Evolutionary conservation across 2,797 vertebrate genomes (phyloP).

Genomic region (Streptopelia turtur): DNA sequence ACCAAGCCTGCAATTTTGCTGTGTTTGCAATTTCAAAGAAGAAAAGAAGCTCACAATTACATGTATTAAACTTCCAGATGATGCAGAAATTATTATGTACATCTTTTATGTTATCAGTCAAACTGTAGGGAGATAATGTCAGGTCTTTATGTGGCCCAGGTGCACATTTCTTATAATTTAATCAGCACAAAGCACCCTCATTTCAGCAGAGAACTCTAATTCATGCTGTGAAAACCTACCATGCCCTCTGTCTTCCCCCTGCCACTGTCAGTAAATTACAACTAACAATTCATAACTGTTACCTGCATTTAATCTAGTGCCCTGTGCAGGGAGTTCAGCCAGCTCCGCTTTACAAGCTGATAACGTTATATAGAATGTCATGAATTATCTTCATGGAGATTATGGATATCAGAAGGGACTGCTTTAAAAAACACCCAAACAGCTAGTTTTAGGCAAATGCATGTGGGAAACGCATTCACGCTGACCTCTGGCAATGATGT

Average conservation of each 20-base stretch:
- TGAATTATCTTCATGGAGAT: neutral
- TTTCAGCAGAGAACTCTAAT: slow-evolving; percentile 55
- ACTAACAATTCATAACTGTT: neutral
- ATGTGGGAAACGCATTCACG: neutral
- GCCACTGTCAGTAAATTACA: slow-evolving; percentile 16
- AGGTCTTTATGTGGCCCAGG: slow-evolving; percentile 62
- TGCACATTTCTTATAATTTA: slow-evolving; percentile 62
- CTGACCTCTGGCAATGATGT: neutral
- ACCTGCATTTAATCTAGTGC: slow-evolving; percentile 27
- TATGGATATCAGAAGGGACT: neutral
- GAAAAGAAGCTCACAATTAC: slow-evolving; percentile 56
- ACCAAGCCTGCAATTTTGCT: slow-evolving; percentile 56
- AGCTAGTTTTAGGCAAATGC: neutral
- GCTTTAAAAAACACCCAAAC: neutral
- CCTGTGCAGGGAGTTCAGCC: neutral
- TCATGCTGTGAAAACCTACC: slow-evolving; percentile 43
- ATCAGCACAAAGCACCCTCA: slow-evolving; percentile 47
- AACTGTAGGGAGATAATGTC: neutral
- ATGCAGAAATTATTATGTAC: slow-evolving; percentile 53
- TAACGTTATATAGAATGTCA: neutral
- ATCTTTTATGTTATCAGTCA: slow-evolving; percentile 40
- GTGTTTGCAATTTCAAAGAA: slow-evolving; percentile 40
- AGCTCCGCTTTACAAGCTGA: neutral
- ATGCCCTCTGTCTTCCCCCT: neutral
- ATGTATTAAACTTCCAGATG: slow-evolving; percentile 55